Conservation (phyloP, 2,797 vertebrate genomes). For the Enteromius treurensis region DNA sequence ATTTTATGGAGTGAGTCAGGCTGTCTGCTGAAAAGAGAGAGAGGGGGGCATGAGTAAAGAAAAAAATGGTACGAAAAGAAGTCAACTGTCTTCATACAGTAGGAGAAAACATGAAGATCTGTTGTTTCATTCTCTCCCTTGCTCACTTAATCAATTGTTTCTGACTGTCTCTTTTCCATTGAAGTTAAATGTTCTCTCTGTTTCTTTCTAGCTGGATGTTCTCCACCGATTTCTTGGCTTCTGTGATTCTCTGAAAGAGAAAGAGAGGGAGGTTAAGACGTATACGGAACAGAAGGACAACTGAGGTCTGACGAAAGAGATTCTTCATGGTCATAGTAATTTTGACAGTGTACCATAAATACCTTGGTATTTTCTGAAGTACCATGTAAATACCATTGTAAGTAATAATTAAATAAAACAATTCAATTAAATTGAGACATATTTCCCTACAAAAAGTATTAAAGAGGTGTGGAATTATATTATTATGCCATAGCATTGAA, state of each 20-base stretch:
- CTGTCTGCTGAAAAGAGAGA: slow-evolving; percentile 34
- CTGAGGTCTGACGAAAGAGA: slow-evolving; percentile 1
- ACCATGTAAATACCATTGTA: background rate
- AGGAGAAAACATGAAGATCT: slow-evolving; percentile 24
- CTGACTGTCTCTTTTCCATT: slow-evolving; percentile 20
- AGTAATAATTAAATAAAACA: background rate
- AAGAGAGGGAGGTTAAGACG: background rate
- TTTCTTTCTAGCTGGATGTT: slow-evolving; percentile 16
- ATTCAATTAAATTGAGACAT: too few species aligned
- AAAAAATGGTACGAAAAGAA: background rate
- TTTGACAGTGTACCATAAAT: background rate
- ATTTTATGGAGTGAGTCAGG: slow-evolving; percentile 58
- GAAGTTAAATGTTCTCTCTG: background rate
- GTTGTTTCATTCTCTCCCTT: slow-evolving; percentile 8
- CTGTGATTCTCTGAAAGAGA: background rate
- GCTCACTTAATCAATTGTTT: slow-evolving; percentile 1
- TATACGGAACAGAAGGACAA: background rate
- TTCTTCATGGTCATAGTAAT: background rate
- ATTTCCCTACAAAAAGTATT: background rate
- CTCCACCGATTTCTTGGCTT: slow-evolving; percentile 27
- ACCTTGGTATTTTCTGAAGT: background rate
- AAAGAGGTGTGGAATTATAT: background rate
- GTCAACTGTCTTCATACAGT: slow-evolving; percentile 23
- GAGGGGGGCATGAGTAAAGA: slow-evolving; percentile 21
- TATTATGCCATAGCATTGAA: background rate